Percentiles rank a stretch among this genome's conserved stretches.
Evolutionary conservation across 1,140 invertebrate genomes (phyloP).

Genomic region (Leucophenga varia): DNA sequence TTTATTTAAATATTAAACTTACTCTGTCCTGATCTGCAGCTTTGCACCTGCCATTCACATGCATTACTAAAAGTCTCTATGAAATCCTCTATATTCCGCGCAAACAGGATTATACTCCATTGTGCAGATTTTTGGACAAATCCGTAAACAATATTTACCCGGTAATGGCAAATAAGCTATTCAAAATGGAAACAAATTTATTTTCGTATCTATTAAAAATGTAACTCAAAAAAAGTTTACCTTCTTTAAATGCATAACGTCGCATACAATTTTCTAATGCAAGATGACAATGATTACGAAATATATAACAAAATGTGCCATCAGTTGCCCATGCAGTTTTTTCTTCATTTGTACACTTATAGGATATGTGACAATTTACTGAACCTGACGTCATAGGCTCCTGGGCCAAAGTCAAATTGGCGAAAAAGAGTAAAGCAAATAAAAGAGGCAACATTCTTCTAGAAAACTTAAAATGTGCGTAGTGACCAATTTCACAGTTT

Average conservation of each 20-base stretch:
- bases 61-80: background rate
- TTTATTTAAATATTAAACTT: too few species aligned
- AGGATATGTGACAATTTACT: background rate
- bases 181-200: too few species aligned
- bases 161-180: background rate
- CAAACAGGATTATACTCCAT: background rate
- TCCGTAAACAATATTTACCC: background rate
- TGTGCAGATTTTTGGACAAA: background rate
- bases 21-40: slow-evolving; percentile 18
- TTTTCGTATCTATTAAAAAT: too few species aligned
- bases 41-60: background rate
- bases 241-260: background rate
- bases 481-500: too few species aligned
- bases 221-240: background rate
- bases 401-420: background rate
- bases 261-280: background rate
- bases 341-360: background rate
- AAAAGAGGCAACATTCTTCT: too few species aligned
- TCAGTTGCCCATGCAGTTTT: background rate
- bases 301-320: background rate
- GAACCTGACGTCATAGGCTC: background rate
- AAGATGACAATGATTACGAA: background rate
- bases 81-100: too few species aligned
- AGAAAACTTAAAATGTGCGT: background rate
- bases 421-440: background rate